Evolutionary conservation across 1,140 invertebrate genomes (phyloP), one percentile per base, ranked within the genome.

Genomic region (Sipha flava): DNA sequence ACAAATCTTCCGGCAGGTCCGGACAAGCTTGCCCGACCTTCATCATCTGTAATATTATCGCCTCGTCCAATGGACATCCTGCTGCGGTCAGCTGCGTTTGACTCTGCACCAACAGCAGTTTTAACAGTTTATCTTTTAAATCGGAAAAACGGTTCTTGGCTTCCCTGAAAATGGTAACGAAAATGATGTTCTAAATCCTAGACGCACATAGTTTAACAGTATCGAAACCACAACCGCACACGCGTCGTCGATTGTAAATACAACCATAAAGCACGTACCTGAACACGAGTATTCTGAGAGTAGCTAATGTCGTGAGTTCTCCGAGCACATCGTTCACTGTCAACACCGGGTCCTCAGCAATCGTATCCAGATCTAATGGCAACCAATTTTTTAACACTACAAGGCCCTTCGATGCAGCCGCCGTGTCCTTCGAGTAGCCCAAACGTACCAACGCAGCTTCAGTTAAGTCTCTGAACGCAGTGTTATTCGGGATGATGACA

Each of bases 361-460:
- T 95, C 82, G 92, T 91, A 81, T 97, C 95, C 85, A 97, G 91
- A 3, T 91, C 89, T 47, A 98, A 85, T 1, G 95, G 94, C 85
- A 95, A 95, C 96, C 96, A 97, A 83, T 97, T 96, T 84, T 95
- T 94, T 82, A 98, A 92, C 18, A 95, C 91, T 54, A 98, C 91
- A 49, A 93, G 92, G 81, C 94, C 94, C 91, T 87, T 79, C 0
- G 73, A 81, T 18, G 90, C 90, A 45, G 90, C 88, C 79, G 90
- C 90, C 82, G 91, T 90, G 80, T 93, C 90, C 59, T 91, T 88
- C 3, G 91, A 90, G 85, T 95, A 95, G 14, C 94, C 93, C 0
- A 95, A 87, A 82, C 92, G 88, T 83, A 91, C 87, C 79, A 95
- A 88, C 5, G 93, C 93, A 1, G 92, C 91, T 21, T 90, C 88